Evolutionary conservation across 2,888 invertebrate species (phyloP).

Genomic region (Drosophila subquinaria): DNA sequence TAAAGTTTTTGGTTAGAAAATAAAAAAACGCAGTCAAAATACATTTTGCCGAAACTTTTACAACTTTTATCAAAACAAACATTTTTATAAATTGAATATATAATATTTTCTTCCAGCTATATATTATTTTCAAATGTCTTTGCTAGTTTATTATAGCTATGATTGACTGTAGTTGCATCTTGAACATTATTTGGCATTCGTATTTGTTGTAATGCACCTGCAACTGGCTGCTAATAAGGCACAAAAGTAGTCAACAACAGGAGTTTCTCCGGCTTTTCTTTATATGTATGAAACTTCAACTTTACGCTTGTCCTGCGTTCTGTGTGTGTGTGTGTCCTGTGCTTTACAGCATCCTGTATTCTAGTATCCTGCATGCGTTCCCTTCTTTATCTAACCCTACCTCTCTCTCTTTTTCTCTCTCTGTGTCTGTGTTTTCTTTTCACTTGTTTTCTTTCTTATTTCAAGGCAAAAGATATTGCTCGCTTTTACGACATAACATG

Average conservation of each 20-base stretch:
- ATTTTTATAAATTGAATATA: not conserved
- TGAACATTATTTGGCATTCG: not conserved
- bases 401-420: slow-evolving; percentile 4
- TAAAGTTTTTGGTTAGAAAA: no score
- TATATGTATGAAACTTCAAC: slow-evolving; percentile 25
- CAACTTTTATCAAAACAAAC: not conserved
- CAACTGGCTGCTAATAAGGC: slow-evolving; percentile 59
- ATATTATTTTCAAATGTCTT: not conserved
- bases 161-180: not conserved
- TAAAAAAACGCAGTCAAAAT: no score
- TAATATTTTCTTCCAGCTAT: not conserved
- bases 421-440: slow-evolving; percentile 39
- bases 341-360: slow-evolving; percentile 55
- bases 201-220: slow-evolving; percentile 30
- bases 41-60: no score
- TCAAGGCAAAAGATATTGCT: slow-evolving; percentile 77
- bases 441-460: slow-evolving; percentile 63
- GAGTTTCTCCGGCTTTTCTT: slow-evolving; percentile 23
- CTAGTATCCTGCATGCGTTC: slow-evolving; percentile 46
- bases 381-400: slow-evolving; percentile 6
- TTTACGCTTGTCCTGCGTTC: slow-evolving; percentile 47
- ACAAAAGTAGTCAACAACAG: slow-evolving; percentile 58
- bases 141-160: not conserved
- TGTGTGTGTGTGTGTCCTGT: slow-evolving; percentile 34
- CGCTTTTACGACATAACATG: slow-evolving; percentile 78